Evolutionary conservation across 2,888 invertebrate species (phyloP), one percentile per base, ranked within the genome.

Genomic region (Autographa pulchrina): DNA sequence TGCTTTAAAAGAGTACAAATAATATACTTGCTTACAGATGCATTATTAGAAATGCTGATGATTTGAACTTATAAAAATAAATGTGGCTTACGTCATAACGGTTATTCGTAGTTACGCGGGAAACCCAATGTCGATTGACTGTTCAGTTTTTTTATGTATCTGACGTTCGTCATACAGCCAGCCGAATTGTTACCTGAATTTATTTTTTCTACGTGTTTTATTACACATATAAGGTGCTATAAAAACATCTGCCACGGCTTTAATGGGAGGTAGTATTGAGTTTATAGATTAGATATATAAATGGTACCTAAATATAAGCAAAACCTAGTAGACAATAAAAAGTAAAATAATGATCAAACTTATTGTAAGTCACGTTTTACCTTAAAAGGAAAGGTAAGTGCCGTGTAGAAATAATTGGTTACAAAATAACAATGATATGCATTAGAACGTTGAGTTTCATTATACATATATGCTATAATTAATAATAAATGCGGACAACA

Each of bases 291-390:
- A n/a, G n/a, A n/a, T n/a, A n/a, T n/a, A n/a, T n/a, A n/a, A 43
- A 43, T 14, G 41, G 13, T 43, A 43, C 25, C 25, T 25, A 25
- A 1, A 25, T 25, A 25, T 25, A 3, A 25, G 25, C 3, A 25
- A 2, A 25, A 25, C 25, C 25, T 25, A 25, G 25, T 25, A 25
- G 25, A 25, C 25, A 25, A 25, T 43, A 43, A 43, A 56, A 4
- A n/a, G 8, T 56, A 13, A 20, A 18, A 11, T 54, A 18, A 54
- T 13, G 9, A 20, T 20, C 8, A 54, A 54, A 18, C 32, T 60
- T 43, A 14, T 20, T 54, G 20, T 16, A 65, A 20, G 32, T 77
- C 48, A 77, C 48, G 66, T 75, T 75, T 56, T 48, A 9, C 5
- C 38, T 60, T 41, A 25, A 20, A 56, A 20, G 18, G 11, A 54